Percentiles rank a stretch among this genome's conserved stretches.
These are phyloP conservation scores for Urocyon cinereoargenteus DNA, from an alignment of 2,797 vertebrate genomes.

Conservation along the genomic window DNA sequence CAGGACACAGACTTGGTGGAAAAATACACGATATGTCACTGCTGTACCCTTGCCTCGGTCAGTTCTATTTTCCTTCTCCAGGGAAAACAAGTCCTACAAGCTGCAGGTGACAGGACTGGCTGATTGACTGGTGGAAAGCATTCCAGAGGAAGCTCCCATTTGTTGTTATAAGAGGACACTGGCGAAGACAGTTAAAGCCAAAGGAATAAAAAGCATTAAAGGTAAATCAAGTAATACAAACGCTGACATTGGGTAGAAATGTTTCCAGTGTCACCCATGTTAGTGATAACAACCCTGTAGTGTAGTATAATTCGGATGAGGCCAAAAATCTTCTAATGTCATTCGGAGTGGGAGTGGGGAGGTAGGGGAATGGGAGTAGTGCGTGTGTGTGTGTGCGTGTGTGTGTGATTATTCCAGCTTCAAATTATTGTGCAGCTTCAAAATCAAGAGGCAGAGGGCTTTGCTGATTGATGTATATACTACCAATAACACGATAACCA, in stretches of 20 bases:
- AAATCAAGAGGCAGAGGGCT: not conserved
- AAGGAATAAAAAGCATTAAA: not conserved
- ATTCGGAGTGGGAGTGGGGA: not conserved
- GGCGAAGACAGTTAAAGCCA: not conserved
- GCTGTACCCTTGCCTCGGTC: not conserved
- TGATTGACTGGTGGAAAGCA: not conserved
- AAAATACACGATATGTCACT: not conserved
- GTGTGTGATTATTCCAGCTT: not conserved
- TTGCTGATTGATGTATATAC: not conserved
- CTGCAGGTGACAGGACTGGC: not conserved
- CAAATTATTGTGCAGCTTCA: not conserved
- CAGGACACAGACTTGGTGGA: not conserved
- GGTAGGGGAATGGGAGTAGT: not conserved
- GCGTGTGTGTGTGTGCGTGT: too few species aligned
- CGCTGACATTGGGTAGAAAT: not conserved
- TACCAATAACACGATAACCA: not conserved
- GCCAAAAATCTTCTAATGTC: not conserved
- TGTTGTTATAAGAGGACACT: slow-evolving; percentile 36
- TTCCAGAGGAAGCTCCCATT: slow-evolving; percentile 15
- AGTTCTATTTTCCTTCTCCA: slow-evolving; percentile 26
- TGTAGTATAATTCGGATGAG: not conserved
- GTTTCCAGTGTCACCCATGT: not conserved
- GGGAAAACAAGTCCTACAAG: slow-evolving; percentile 13
- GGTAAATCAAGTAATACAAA: slow-evolving; percentile 42
- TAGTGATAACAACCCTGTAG: not conserved